These are phyloP conservation scores for Motacilla tschutschensis DNA, from an alignment of 2,113 vertebrate genomes.

Conservation along the genomic window DNA sequence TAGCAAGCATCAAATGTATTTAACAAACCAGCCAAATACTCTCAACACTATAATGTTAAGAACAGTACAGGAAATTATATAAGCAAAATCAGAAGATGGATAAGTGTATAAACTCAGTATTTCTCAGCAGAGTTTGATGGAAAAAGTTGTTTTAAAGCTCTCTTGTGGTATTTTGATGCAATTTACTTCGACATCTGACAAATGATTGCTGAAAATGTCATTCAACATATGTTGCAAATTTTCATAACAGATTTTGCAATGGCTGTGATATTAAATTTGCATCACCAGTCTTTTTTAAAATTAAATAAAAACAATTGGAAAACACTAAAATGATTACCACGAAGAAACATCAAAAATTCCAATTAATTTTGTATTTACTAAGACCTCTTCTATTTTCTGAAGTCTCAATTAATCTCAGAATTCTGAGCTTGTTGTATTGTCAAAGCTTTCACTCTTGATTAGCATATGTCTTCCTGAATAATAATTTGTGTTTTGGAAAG, in stretches of 20 bases:
- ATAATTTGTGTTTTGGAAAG: conserved; percentile 14
- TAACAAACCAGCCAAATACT: neutral
- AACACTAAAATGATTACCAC: conserved; percentile 19
- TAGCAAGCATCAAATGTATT: neutral
- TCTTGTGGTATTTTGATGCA: neutral
- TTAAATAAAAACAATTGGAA: neutral
- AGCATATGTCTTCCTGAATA: conserved; percentile 9
- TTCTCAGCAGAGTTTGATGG: neutral
- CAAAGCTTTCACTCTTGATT: conserved; percentile 39
- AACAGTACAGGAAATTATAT: neutral
- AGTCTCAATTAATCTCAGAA: conserved; percentile 27
- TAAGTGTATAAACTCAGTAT: neutral
- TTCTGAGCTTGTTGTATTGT: conserved; percentile 27
- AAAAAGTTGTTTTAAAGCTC: conserved; percentile 1
- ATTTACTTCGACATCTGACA: conserved; percentile 5
- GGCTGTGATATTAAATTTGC: conserved; percentile 19
- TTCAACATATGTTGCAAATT: neutral
- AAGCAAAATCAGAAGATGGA: neutral
- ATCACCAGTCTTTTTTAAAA: neutral
- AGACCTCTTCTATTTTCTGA: neutral
- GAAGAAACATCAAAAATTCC: neutral
- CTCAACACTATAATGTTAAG: neutral
- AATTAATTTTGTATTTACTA: conserved; percentile 17
- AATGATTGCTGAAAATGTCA: conserved; percentile 5
- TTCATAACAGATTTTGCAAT: neutral